phyloP scores from a whole-genome alignment of 2,113 vertebrate species.

The Heterochromis multidens region DNA sequence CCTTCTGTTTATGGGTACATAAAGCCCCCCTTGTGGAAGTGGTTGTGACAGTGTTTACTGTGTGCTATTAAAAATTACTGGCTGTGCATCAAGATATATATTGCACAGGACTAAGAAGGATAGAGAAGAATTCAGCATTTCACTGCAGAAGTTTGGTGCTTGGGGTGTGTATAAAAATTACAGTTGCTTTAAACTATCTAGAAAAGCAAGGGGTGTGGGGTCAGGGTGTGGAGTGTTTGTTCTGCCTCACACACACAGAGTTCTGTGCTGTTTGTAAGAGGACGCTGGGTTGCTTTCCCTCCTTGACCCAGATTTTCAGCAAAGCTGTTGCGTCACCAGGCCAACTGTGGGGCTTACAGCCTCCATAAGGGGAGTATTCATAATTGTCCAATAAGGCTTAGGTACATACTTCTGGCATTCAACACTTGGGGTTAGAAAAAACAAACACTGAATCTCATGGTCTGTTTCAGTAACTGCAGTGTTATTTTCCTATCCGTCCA shows the following conservation, averaged over 20 bases:
- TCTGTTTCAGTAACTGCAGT: not conserved
- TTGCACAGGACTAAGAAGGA: not conserved
- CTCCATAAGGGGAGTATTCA: slow-evolving; percentile 45
- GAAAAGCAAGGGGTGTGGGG: not conserved
- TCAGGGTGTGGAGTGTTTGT: slow-evolving; percentile 35
- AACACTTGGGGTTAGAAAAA: not conserved
- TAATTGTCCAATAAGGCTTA: slow-evolving; percentile 48
- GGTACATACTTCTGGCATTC: slow-evolving; percentile 8
- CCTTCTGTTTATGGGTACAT: not conserved
- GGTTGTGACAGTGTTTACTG: not conserved
- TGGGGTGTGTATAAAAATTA: not conserved
- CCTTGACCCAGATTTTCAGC: slow-evolving; percentile 67
- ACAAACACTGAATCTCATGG: not conserved
- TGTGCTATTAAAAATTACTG: not conserved
- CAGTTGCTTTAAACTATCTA: not conserved
- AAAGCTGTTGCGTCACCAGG: slow-evolving; percentile 48
- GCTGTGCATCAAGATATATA: not conserved
- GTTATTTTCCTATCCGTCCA: not conserved
- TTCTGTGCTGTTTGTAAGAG: slow-evolving; percentile 46
- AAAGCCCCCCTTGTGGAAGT: not conserved
- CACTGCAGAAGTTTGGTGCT: not conserved
- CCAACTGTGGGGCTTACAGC: slow-evolving; percentile 41
- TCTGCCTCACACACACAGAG: slow-evolving; percentile 10
- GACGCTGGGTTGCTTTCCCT: slow-evolving; percentile 56
- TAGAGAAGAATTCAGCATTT: not conserved